Conservation (phyloP, 2,888 invertebrate species). For the Cepaea hortensis region DNA sequence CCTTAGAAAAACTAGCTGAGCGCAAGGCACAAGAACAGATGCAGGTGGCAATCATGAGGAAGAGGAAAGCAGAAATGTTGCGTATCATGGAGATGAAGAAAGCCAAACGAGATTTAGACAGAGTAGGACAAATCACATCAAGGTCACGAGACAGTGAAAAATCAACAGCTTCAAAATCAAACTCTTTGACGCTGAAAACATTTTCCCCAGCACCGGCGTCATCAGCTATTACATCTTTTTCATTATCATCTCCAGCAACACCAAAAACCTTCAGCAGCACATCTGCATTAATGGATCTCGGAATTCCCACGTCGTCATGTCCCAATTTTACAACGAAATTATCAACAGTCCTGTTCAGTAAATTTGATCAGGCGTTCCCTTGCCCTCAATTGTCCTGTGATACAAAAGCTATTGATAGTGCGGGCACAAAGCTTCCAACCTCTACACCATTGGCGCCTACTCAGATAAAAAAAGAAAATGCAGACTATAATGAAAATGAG, state of each 20-base stretch:
- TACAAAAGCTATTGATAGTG: background rate
- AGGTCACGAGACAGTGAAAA: conserved; percentile 2
- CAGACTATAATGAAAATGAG: background rate
- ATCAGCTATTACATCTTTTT: background rate
- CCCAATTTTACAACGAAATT: background rate
- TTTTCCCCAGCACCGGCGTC: background rate
- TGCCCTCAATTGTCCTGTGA: background rate
- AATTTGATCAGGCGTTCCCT: background rate
- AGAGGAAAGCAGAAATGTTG: conserved; percentile 52
- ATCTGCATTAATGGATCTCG: background rate
- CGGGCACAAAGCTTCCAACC: background rate
- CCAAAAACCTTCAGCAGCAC: background rate
- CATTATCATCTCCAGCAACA: background rate
- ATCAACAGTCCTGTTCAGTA: background rate
- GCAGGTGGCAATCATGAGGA: conserved; percentile 51
- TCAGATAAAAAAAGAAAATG: conserved; percentile 23
- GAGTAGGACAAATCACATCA: conserved; percentile 12
- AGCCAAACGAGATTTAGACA: conserved; percentile 38
- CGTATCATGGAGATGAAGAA: conserved; percentile 49
- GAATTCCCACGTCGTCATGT: background rate
- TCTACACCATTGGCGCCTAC: background rate
- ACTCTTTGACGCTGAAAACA: background rate
- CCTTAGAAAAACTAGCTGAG: conserved; percentile 58
- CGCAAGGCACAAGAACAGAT: conserved; percentile 61
- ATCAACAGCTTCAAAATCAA: conserved; percentile 3